Evolutionary conservation across 2,888 invertebrate species (phyloP), one percentile per base, ranked within the genome.

Genomic region (Mongoloraphidia duomilia): DNA sequence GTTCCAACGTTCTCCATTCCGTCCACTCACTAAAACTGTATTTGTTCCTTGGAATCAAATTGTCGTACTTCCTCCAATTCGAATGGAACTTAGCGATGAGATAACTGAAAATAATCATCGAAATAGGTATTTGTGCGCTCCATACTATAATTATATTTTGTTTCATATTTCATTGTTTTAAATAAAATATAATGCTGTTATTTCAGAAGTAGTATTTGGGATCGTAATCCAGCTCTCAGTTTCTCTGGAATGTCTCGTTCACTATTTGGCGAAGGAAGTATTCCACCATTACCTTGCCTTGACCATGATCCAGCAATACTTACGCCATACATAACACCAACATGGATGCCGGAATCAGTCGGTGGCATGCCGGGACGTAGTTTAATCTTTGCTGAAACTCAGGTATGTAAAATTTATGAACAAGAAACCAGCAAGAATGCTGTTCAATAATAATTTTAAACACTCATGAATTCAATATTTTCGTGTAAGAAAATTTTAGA

Each of bases 41-140:
- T 91, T 90, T 69, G 92, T 94, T 52, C 95, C 96, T 14, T 95
- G 96, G 92, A 98, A 98, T 72, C 90, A 91, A 66, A 95, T 98
- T 60, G 91, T 97, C 45, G 92, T 92, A 39, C 72, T 93, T 57
- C 86, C 90, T 8, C 88, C 90, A 10, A 84, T 91, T 39, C 82
- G 87, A 62, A 87, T 91, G 88, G 84, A 84, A 65, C 75, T 88
- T 42, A 84, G 80, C 62, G 86, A 85, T 59, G 86, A 86, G 55
- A 76, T 47, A 9, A 43, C 42, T n/a, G 47, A 36, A 35, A 47
- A 47, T 42, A 42, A 42, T 13, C 42, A 35, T 36, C 47, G 47
- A 47, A 47, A 47, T 47, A 37, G 42, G 35, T 38, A 38, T 11
- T 36, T 42, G 34, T 14, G 26, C 26, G 3, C 26, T 26, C 6